A percentile compares a stretch with the other conserved stretches of the same genome.
phyloP scores from a whole-genome alignment of 2,113 vertebrate genomes.

The Miniopterus natalensis region DNA sequence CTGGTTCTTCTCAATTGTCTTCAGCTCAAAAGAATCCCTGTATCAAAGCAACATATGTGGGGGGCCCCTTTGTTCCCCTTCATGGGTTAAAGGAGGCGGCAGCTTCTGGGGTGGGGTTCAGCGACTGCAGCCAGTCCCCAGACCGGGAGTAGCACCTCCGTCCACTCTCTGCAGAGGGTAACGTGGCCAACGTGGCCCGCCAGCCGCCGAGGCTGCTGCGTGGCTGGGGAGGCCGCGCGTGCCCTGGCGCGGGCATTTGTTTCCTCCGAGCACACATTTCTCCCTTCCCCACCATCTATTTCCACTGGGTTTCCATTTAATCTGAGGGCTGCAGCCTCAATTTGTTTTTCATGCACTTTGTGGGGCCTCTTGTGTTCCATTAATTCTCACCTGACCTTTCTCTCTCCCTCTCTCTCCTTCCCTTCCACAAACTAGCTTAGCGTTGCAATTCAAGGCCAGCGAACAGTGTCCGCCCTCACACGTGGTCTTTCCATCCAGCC shows the following conservation, averaged over 20 bases:
- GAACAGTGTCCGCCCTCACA: not conserved
- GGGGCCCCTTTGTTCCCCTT: not conserved
- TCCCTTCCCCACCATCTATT: not conserved
- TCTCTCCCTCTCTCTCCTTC: not conserved
- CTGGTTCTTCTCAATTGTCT: not conserved
- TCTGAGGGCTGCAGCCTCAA: not conserved
- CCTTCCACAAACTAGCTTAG: not conserved
- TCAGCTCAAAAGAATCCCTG: not conserved
- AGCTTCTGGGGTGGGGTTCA: not conserved
- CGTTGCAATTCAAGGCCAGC: not conserved
- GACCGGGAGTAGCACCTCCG: not conserved
- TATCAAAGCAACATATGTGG: not conserved
- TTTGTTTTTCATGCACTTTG: not conserved
- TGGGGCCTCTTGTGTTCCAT: not conserved
- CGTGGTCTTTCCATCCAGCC: not conserved
- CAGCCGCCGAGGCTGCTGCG: accelerated
- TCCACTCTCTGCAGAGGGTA: not conserved
- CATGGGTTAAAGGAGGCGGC: not conserved
- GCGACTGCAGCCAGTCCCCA: not conserved
- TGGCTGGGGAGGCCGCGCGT: not conserved
- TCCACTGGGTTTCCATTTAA: not conserved
- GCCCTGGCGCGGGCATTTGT: accelerated
- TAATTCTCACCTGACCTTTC: not conserved
- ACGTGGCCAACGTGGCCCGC: accelerated
- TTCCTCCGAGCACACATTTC: not conserved